Base-by-base conservation (phyloP, 2,113 vertebrate genomes). In the Aramus guarauna region DNA sequence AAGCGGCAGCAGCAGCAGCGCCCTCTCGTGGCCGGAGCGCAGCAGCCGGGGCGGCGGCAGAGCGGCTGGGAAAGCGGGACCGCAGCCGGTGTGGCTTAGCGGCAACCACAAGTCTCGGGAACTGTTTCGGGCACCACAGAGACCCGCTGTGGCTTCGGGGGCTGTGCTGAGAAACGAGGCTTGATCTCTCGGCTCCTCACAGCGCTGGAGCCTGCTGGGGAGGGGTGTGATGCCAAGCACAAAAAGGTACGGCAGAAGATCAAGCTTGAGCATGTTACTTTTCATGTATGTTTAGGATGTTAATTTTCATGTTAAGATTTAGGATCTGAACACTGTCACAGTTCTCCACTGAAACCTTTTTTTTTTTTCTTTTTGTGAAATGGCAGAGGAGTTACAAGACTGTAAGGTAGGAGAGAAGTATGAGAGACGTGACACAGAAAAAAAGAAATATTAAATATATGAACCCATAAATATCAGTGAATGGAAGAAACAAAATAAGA, bases 61-160 rank as follows among this genome's bases (percentile, higher is more conserved):
- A 9, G 41, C 19, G 5, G 36, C 41, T 5, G n/a, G 60, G 5
- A 8, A 16, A 22, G 2, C 6, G 5, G 23, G 15, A 23, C n/a
- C 8, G 62, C 3, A 6, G 43, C 37, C 13, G 6, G 1, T 1
- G 39, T 3, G 3, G 29, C 41, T 48, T 30, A 2, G 67, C 29
- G 16, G 36, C 24, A 5, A 5, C 6, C n/a, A 5, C 3, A 3
- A 7, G 36, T 13, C 17, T 9, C 68, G 17, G 43, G 26, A 48
- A 9, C 8, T 4, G 4, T 6, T 10, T 7, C 8, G 24, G 32
- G 43, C 43, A 27, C 12, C 37, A 5, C 0, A 0, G 60, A 22
- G 26, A 27, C 17, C 18, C 5, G 14, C 59, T 4, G 23, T 12
- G 8, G 37, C 15, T 27, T 12, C 30, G 5, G 37, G 59, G n/a